Base-by-base conservation (phyloP, 1,140 invertebrate genomes). In the Caenorhabditis briggsae region DNA sequence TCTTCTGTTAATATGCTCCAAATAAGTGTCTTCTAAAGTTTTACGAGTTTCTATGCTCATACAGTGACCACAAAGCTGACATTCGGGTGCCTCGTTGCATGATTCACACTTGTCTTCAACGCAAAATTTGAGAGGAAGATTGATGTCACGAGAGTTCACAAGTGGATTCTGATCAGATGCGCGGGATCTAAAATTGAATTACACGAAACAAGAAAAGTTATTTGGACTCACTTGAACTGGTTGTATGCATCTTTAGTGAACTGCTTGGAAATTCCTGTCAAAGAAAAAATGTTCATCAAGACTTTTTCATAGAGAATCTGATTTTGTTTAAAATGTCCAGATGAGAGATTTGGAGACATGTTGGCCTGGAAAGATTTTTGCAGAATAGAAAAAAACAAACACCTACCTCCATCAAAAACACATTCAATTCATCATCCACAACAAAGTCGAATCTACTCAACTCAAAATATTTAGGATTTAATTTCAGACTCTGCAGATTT, bases 301-400 rank as follows among this genome's bases (percentile, higher is more conserved):
- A 98, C 95, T 94, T 98, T 96, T 90, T 98, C 90, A 89, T 98
- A 98, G 0, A 99, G 92, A 12, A 96, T 91, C 86, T 95, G 94
- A 92, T 98, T 98, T 0, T 95, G 95, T 59, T 95, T 95, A 93
- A 96, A 98, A 93, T 99, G 97, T 0, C 95, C 95, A 0, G 97
- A 97, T 0, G 96, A 97, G 33, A 98, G 94, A 94, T 99, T 98
- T 0, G 97, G 97, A 46, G 96, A 97, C 97, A 98, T 98, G 92
- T 99, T 99, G 0, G 96, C 97, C 94, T 94, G 84, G 82, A 92
- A 92, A 78, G 64, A 82, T 48, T 23, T 78, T 58, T 41, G 7
- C 0, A 33, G 12, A 25, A 43, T 8, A 18, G 5, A 5, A 70
- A 25, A n/a, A 82, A 58, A 25, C 48, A 74, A 59, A 16, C 58